Evolutionary conservation across 2,888 invertebrate species (phyloP), one percentile per base, ranked within the genome.

Genomic region (Trichopoda pennipes): DNA sequence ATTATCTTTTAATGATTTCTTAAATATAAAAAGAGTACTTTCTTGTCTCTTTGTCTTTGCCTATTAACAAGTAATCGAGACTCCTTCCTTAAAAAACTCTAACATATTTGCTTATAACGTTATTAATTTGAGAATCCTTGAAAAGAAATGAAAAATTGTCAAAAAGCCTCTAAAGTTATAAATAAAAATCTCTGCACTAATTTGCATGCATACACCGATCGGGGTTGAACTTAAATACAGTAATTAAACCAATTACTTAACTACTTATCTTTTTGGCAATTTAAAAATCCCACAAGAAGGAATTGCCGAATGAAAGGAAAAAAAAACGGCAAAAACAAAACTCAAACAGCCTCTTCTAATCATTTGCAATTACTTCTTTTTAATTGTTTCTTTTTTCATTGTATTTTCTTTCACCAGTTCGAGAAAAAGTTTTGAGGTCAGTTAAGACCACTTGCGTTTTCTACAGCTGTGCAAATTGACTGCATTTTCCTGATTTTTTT

Each of bases 371-470:
- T n/a, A 14, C 32, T 32, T 12, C 3, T 8, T 64, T 47, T 16
- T 66, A 63, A 49, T 53, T 69, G 47, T 47, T 68, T 21, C 21
- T 42, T 42, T 28, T 38, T 44, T 21, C n/a, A 44, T 44, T 44
- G 14, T 9, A 10, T 12, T 61, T 35, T 64, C 47, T 23, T 55
- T 3, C 21, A 14, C 12, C 9, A n/a, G 23, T 16, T 44, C 14
- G 4, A 38, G 17, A 19, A 7, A 9, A n/a, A 58, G 10, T 44
- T 72, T 69, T 68, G 21, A 35, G 76, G 60, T 76, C 68, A 69
- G 19, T 61, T 19, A 44, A 76, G 35, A 35, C 23, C 58, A 75
- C 56, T 74, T 32, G 56, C 2, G 4, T 42, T 74, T 17, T 17
- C 17, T 49, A 10, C 6, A 12, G 49, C 17, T 16, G 51, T 44